A percentile compares a stretch with the other conserved stretches of the same genome.
Conservation (phyloP, 2,797 vertebrate species). For the Otolemur crassicaudatus region DNA sequence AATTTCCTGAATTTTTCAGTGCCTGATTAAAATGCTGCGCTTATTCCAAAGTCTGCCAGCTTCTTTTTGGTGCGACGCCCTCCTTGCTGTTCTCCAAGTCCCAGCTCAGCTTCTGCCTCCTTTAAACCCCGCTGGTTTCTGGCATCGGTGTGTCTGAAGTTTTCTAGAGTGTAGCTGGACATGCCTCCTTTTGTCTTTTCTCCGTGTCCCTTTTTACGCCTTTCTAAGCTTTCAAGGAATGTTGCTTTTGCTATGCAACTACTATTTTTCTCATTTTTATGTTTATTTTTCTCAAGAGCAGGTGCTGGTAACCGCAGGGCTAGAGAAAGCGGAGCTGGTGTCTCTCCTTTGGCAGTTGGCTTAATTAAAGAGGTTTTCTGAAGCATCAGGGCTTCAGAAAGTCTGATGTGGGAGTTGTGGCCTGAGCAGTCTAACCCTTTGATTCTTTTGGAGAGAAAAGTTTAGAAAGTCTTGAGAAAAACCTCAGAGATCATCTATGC, state of each 20-base stretch:
- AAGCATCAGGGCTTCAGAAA: neutral
- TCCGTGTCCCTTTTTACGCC: neutral
- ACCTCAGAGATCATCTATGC: neutral
- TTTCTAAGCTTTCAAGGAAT: constrained; percentile 59
- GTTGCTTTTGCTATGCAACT: neutral
- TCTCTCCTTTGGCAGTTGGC: neutral
- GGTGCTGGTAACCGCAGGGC: neutral
- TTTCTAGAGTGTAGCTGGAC: neutral
- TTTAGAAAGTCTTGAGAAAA: neutral
- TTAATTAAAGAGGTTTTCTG: neutral
- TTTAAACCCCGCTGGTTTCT: neutral
- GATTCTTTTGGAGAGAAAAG: neutral
- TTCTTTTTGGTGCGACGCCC: fast-evolving
- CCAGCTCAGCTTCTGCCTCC: neutral
- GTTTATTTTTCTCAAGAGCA: constrained; percentile 1
- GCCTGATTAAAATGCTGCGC: neutral
- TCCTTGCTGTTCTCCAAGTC: neutral
- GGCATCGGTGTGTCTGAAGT: neutral
- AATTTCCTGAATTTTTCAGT: neutral
- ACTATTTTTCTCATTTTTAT: neutral
- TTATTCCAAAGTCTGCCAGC: neutral
- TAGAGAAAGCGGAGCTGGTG: neutral
- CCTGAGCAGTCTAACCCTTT: neutral
- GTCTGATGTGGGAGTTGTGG: neutral
- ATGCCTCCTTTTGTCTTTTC: neutral